Evolutionary conservation across 2,113 vertebrate genomes (phyloP), one percentile per base, ranked within the genome.

Genomic region (Capricornis sumatraensis): DNA sequence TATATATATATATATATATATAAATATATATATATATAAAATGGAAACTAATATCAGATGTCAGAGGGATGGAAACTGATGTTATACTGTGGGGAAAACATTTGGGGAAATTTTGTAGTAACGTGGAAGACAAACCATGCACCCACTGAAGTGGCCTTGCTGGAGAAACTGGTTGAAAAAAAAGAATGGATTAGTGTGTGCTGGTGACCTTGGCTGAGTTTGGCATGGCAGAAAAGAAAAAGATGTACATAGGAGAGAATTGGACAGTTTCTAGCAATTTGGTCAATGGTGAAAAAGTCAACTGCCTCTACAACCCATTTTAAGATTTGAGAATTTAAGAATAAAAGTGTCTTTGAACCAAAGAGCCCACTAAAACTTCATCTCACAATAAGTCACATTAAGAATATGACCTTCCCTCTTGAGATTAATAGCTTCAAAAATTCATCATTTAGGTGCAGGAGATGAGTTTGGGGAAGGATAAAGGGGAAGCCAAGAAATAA

Each of bases 271-370:
- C n/a, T 79, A 94, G 84, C 91, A 30, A 87, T 86, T 10, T 89
- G 58, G 47, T 5, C 45, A 89, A 33, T 13, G 13, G 9, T 92
- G 23, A 45, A 78, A 89, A 53, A 52, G 30, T 9, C 57, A 89
- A 58, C 30, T 88, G 57, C 50, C 84, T 96, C 33, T 92, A 40
- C 36, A 90, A 89, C 28, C 43, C 64, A 92, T 55, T 30, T 95
- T 89, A 87, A 96, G 45, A 96, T 40, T 82, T 89, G 74, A 95
- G 40, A 36, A 93, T 87, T 90, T 94, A 92, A 87, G 45, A 89
- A 15, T 47, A 36, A 96, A 55, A 43, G 6, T 84, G 36, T 1
- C 4, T 62, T 96, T 87, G 47, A 83, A 57, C 19, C 57, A 90
- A 87, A 89, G 52, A 96, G 94, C 74, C 27, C 23, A 84, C 89